Base-by-base conservation (phyloP, 2,797 vertebrate genomes). In the Furcifer pardalis region DNA sequence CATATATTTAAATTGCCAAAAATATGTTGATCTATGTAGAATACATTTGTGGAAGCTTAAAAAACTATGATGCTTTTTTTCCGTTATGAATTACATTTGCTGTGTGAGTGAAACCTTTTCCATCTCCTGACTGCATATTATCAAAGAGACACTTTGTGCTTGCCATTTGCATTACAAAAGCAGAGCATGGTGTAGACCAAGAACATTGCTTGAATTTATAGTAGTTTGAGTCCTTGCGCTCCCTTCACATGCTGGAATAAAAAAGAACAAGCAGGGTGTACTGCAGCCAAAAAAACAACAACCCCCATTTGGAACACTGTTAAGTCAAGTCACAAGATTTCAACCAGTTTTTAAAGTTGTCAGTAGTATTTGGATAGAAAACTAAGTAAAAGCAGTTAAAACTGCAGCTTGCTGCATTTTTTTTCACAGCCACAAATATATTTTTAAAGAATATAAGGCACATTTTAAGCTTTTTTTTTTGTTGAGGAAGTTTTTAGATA, bases 161-260 rank as follows among this genome's bases (percentile, higher is more conserved):
- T 95, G 72, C 93, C 91, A 97, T 98, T 98, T 98, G 95, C 96
- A 97, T 97, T 92, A 97, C 96, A 97, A 97, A 97, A 97, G 94
- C 92, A 59, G 94, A 84, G 95, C 95, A 90, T 90, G 72, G 79
- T 88, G 93, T 91, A 93, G 94, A 79, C 59, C 88, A 91, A 94
- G 95, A 96, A 95, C 94, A 93, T 84, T 93, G 95, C 92, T 89
- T 95, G 96, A 95, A 96, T 96, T 96, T 96, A 95, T 86, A 96
- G 94, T 90, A 93, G 95, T 79, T 56, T 0, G 42, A 90, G 90
- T 85, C 91, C 62, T 93, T 84, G 93, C 84, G 77, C 90, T n/a
- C 95, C 94, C 92, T 91, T 89, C 94, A 88, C 92, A 92, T 80
- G 90, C 90, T 37, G 62, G 89, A 90, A 92, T 93, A 91, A 66